phyloP scores from a whole-genome alignment of 2,888 invertebrate species.

The Branchipolynoe longqiensis region DNA sequence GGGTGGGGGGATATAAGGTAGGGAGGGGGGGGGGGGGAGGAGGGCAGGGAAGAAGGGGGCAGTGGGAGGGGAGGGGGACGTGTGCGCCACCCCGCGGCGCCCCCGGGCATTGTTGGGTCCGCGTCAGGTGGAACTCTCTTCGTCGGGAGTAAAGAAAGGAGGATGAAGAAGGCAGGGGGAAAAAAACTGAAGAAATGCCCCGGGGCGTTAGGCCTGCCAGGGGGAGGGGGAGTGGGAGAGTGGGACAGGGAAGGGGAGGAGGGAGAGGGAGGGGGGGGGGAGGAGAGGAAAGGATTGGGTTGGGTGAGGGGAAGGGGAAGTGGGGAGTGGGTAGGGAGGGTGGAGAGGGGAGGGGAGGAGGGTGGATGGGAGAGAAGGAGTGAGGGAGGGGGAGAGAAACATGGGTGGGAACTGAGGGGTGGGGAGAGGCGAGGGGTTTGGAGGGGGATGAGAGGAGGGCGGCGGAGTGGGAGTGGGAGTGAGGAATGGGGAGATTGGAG shows the following conservation, averaged over 20 bases:
- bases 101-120: neutral
- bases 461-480: too few relatives aligned
- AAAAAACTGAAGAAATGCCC: neutral
- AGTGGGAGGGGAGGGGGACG: neutral
- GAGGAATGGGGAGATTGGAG: too few relatives aligned
- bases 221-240: neutral
- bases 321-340: too few relatives aligned
- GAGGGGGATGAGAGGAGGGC: too few relatives aligned
- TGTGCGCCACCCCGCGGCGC: neutral
- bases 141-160: neutral
- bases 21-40: neutral
- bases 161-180: neutral
- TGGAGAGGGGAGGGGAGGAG: too few relatives aligned
- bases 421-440: too few relatives aligned
- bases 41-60: too few relatives aligned
- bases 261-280: neutral
- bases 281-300: neutral
- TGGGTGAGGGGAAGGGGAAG: too few relatives aligned
- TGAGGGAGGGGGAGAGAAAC: too few relatives aligned
- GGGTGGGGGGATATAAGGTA: neutral
- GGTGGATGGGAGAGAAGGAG: too few relatives aligned
- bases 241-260: neutral
- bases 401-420: too few relatives aligned
- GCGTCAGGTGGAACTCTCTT: slow-evolving; percentile 49
- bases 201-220: neutral